phyloP scores from a whole-genome alignment of 2,888 invertebrate species.

The Julus scanicus region DNA sequence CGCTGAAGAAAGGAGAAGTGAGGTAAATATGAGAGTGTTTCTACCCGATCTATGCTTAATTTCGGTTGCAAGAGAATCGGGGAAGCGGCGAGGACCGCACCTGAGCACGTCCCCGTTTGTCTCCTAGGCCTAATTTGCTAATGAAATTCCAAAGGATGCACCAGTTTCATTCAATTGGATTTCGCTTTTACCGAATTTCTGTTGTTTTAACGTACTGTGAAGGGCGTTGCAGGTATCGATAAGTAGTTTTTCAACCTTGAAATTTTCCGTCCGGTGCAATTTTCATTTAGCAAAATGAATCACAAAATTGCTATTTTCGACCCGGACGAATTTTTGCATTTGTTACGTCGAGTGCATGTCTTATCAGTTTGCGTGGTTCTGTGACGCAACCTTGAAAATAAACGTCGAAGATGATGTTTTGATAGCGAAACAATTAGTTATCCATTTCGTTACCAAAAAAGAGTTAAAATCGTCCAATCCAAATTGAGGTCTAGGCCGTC shows the following conservation, averaged over 20 bases:
- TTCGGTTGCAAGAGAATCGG: neutral
- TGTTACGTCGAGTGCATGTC: neutral
- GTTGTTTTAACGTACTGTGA: neutral
- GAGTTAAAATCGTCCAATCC: neutral
- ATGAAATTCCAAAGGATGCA: constrained; percentile 30
- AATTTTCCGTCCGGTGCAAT: neutral
- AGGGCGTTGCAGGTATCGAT: neutral
- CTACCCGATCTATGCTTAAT: neutral
- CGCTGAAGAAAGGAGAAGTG: constrained; percentile 64
- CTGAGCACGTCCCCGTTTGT: constrained; percentile 28
- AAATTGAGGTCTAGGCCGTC: neutral
- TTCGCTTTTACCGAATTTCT: neutral
- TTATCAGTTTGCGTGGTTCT: neutral
- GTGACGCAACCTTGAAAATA: neutral
- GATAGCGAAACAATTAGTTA: neutral
- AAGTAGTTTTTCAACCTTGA: neutral
- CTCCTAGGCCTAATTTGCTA: neutral
- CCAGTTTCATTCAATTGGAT: no score
- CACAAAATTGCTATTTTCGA: neutral
- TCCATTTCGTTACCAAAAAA: neutral
- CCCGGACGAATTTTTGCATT: neutral
- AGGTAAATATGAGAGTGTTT: constrained; percentile 62
- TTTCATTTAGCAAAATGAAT: neutral
- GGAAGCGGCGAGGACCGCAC: neutral
- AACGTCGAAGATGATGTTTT: neutral